Evolutionary conservation across 2,797 vertebrate species (phyloP).

Genomic region (Ambastaia sidthimunki): DNA sequence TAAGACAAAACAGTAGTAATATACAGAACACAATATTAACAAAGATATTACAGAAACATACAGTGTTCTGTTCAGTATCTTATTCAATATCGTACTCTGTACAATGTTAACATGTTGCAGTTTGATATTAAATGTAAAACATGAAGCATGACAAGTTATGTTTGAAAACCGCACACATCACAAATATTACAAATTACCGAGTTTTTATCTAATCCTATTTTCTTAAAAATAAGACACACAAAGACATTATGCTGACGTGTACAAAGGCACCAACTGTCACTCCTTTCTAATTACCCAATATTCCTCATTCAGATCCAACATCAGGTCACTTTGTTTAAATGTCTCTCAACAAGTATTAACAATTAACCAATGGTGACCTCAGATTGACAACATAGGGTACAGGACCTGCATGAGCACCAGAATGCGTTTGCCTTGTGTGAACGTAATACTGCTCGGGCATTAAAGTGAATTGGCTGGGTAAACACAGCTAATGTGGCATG

Average conservation of each 20-base stretch:
- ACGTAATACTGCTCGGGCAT: constrained; percentile 6
- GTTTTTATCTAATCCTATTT: neutral
- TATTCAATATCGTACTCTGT: no score
- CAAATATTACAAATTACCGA: neutral
- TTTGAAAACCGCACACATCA: neutral
- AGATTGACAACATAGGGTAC: neutral
- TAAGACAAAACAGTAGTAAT: neutral
- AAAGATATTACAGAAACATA: no score
- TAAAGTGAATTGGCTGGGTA: constrained; percentile 60
- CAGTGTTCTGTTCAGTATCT: no score
- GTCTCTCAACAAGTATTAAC: neutral
- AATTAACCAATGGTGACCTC: constrained; percentile 17
- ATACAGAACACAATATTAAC: no score
- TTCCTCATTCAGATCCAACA: neutral
- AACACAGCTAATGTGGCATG: constrained; percentile 57
- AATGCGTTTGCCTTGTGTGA: constrained; percentile 22
- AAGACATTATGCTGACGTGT: constrained; percentile 16
- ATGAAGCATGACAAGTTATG: neutral
- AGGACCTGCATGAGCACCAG: neutral
- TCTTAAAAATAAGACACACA: neutral
- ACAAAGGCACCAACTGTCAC: constrained; percentile 43
- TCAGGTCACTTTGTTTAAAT: neutral
- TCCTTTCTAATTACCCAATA: neutral
- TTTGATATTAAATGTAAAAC: neutral
- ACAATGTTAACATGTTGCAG: no score